Evolutionary conservation across 2,888 invertebrate species (phyloP), one percentile per base, ranked within the genome.

Genomic region (Eristalis intricaria): DNA sequence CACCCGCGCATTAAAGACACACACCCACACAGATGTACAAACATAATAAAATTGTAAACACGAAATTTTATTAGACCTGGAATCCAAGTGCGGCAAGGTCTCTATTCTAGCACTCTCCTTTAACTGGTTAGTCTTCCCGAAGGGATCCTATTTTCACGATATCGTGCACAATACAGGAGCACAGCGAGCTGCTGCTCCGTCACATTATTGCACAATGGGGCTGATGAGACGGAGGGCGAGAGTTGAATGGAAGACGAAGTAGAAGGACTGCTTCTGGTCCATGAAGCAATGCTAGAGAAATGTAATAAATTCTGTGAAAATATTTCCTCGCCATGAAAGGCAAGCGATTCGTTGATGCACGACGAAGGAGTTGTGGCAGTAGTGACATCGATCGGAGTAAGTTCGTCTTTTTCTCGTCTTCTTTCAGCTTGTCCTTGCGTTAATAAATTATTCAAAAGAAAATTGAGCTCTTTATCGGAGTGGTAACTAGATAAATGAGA

Each of bases 21-120:
- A 38, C 13, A 38, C 11, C 10, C 13, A 2, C 13, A 10, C 13
- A 38, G 70, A 74, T 29, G 69, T 71, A 77, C 76, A 87, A 80
- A 90, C 91, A 81, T 90, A 91, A 91, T 91, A 91, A 91, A 91
- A 91, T 91, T 91, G 91, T 91, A 91, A 91, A 91, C 90, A 91
- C 89, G 89, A 90, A 89, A 89, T 90, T 91, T 91, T 91, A 91
- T 91, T 90, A 90, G 85, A 79, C 75, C 64, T 50, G 69, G 29
- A 66, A 77, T 77, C 43, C 61, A 61, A 60, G 40, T 50, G 69
- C 35, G 22, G 38, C 60, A 64, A 50, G 58, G 63, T 56, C 63
- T 56, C 63, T 35, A 64, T 76, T 43, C 43, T 43, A n/a, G 5
- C 15, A 4, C 5, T 78, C 15, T 38, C 19, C 23, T 76, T 80